Percentiles rank a stretch among this genome's conserved stretches.
phyloP scores from a whole-genome alignment of 1,140 invertebrate species.

The Drosophila oshimai region DNA sequence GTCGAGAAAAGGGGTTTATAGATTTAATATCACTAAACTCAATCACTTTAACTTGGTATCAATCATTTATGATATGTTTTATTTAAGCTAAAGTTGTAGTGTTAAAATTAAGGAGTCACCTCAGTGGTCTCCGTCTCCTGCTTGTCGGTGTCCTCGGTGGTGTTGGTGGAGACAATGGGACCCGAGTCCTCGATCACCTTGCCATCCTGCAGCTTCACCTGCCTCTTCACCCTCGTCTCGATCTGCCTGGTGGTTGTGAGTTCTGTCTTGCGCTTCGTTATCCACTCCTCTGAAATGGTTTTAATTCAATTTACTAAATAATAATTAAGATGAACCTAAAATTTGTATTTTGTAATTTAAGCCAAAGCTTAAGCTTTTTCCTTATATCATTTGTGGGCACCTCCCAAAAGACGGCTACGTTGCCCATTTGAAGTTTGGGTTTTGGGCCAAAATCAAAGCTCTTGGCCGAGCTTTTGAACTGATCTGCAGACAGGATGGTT shows the following conservation, averaged over 20 bases:
- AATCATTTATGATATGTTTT: not conserved
- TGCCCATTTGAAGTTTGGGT: not conserved
- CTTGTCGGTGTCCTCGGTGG: conserved; percentile 92
- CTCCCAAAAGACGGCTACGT: conserved; percentile 35
- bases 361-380: conserved; percentile 10
- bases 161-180: conserved; percentile 94
- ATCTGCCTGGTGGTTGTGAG: conserved; percentile 94
- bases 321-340: too few relatives aligned
- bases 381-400: not conserved
- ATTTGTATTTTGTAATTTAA: too few relatives aligned
- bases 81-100: too few relatives aligned
- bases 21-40: too few relatives aligned
- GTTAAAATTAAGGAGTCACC: too few relatives aligned
- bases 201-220: conserved; percentile 94
- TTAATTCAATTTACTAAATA: not conserved
- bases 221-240: conserved; percentile 93
- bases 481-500: conserved; percentile 16
- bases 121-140: conserved; percentile 93
- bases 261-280: conserved; percentile 93
- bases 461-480: conserved; percentile 14
- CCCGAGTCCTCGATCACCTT: conserved; percentile 94
- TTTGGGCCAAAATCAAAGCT: conserved; percentile 28
- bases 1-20: too few relatives aligned
- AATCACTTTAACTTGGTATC: too few relatives aligned
- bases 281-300: conserved; percentile 91